Evolutionary conservation across 2,113 vertebrate genomes (phyloP).

Genomic region (Phyllostomus discolor): DNA sequence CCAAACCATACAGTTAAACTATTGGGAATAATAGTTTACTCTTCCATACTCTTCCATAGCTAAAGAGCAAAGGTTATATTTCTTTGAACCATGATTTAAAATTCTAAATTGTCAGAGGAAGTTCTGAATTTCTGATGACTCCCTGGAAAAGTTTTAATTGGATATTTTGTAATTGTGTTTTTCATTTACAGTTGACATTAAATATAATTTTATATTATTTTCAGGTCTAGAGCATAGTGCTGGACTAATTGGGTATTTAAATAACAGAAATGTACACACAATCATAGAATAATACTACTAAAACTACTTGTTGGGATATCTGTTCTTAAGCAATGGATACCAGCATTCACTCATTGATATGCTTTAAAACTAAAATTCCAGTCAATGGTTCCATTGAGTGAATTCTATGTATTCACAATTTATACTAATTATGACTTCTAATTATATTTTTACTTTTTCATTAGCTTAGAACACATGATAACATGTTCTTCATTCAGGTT

Average conservation of each 20-base stretch:
- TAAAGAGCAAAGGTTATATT: background rate
- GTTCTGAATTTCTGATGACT: background rate
- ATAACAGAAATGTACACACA: background rate
- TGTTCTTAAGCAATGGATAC: background rate
- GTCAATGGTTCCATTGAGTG: background rate
- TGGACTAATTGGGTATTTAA: background rate
- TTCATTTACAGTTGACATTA: background rate
- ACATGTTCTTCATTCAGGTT: background rate
- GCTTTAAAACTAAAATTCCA: slow-evolving; percentile 39
- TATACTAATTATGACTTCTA: slow-evolving; percentile 4
- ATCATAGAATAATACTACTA: background rate
- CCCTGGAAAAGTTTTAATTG: background rate
- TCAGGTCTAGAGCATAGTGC: background rate
- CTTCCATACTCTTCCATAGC: background rate
- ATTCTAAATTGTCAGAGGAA: background rate
- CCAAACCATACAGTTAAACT: background rate
- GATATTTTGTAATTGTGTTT: background rate
- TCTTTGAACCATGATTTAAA: slow-evolving; percentile 41
- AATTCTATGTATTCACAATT: background rate
- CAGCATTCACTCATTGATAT: background rate
- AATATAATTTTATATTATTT: background rate
- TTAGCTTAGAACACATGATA: background rate
- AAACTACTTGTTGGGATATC: background rate
- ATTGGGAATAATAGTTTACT: background rate
- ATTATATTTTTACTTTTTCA: background rate